Base-by-base conservation (phyloP, 2,888 invertebrate species). In the Clunio marinus region DNA sequence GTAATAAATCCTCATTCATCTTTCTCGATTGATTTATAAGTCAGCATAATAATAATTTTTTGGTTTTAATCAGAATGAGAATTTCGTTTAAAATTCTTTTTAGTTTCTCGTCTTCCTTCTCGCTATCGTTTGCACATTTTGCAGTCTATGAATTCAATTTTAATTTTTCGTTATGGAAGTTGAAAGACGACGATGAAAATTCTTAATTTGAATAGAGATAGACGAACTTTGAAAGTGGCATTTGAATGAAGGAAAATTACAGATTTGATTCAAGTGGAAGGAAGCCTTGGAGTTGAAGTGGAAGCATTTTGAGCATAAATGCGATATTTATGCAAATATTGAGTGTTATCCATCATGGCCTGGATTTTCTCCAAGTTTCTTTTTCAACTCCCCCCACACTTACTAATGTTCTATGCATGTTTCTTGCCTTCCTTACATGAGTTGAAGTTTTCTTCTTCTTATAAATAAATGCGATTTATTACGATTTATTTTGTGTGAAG, bases 381-480 rank as follows among this genome's bases (percentile, higher is more conserved):
- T 15, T 41, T 15, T 15, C 32, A 32, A 32, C 32, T 32, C 4
- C n/a, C n/a, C n/a, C n/a, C n/a, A n/a, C n/a, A n/a, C n/a, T n/a
- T n/a, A n/a, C n/a, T n/a, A n/a, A n/a, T n/a, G n/a, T n/a, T n/a
- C n/a, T n/a, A n/a, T n/a, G n/a, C n/a, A n/a, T n/a, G n/a, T n/a
- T n/a, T n/a, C n/a, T n/a, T n/a, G n/a, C n/a, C n/a, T n/a, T n/a
- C n/a, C n/a, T n/a, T 7, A 32, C 5, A 41, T 15, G n/a, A 41
- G 10, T 4, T 15, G 15, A 41, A 41, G 32, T 8, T 41, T 13
- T 13, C 41, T 41, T 32, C 41, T 10, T 13, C 41, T 41, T 41
- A n/a, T 17, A 51, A 32, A 32, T 32, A 59, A 65, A 65, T 65
- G 63, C 27, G 63, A 65, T 46, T 65, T 65, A n/a, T 65, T 45